Conservation (phyloP, 2,888 invertebrate genomes). For the Drosophila acutilabella region DNA sequence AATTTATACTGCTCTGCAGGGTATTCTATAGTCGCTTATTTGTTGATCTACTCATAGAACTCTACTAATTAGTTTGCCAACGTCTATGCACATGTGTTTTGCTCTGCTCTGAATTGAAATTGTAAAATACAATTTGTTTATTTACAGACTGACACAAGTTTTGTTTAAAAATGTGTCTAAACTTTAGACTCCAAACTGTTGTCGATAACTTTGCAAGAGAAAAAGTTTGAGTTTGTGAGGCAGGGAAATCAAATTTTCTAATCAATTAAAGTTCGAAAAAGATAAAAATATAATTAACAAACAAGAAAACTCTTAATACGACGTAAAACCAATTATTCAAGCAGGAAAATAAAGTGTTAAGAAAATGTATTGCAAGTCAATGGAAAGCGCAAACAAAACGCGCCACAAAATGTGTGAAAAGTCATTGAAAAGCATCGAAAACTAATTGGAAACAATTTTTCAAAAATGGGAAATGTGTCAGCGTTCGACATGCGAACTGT, state of each 20-base stretch:
- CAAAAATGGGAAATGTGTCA: conserved; percentile 56
- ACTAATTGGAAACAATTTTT: conserved; percentile 54
- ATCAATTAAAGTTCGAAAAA: neutral
- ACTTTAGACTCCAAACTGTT: neutral
- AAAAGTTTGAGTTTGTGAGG: neutral
- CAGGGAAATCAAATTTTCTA: neutral
- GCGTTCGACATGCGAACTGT: conserved; percentile 78
- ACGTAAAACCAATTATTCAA: conserved; percentile 13
- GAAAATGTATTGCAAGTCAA: conserved; percentile 32
- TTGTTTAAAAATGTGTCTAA: conserved; percentile 28
- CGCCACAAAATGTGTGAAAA: conserved; percentile 57
- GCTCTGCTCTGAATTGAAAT: conserved; percentile 36
- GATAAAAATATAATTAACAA: neutral
- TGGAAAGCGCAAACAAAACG: conserved; percentile 28
- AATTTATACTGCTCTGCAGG: neutral
- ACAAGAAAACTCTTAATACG: neutral
- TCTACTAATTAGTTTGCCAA: conserved; percentile 50
- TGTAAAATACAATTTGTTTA: conserved; percentile 63
- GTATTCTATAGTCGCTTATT: neutral
- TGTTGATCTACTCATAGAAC: conserved; percentile 15
- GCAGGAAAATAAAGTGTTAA: conserved; percentile 2
- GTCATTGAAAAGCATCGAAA: conserved; percentile 49
- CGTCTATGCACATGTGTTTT: conserved; percentile 28
- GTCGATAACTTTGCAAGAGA: conserved; percentile 15
- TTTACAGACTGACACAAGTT: conserved; percentile 71